A percentile compares a stretch with the other conserved stretches of the same genome.
Evolutionary conservation across 2,888 invertebrate species (phyloP).

Genomic region (Agrypnus murinus): DNA sequence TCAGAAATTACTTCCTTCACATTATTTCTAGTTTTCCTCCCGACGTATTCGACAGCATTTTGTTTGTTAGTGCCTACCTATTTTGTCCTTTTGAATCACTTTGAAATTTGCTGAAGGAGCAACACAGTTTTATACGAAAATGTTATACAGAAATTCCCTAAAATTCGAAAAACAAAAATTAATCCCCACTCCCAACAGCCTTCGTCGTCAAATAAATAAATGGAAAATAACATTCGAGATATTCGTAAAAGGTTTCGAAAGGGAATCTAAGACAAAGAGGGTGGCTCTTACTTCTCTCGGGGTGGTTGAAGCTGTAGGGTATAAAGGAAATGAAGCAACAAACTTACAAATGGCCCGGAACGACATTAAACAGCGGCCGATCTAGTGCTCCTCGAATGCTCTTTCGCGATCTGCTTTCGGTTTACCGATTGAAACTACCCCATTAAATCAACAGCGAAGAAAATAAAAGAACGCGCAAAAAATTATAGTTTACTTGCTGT

Average conservation of each 20-base stretch:
- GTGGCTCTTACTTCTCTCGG: conserved; percentile 47
- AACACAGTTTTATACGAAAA: no score
- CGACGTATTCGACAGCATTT: conserved; percentile 20
- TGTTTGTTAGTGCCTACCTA: conserved; percentile 11
- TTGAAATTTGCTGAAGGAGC: no score
- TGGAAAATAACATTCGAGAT: conserved; percentile 32
- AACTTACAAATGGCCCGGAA: conserved; percentile 71
- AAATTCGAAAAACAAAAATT: no score
- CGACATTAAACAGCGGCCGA: conserved; percentile 69
- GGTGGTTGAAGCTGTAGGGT: conserved; percentile 51
- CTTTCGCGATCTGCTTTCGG: conserved; percentile 67
- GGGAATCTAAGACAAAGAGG: conserved; percentile 46
- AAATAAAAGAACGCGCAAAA: conserved; percentile 34
- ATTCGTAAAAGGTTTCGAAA: conserved; percentile 30
- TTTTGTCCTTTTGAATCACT: no score
- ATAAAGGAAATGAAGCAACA: conserved; percentile 70
- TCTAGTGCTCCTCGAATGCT: conserved; percentile 62
- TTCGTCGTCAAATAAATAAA: conserved; percentile 17
- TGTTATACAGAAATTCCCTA: no score
- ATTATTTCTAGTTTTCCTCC: conserved; percentile 25
- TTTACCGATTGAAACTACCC: conserved; percentile 66
- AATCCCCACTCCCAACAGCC: no score
- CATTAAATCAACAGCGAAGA: conserved; percentile 48
- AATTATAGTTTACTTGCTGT: conserved; percentile 13
- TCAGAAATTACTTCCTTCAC: conserved; percentile 36